Evolutionary conservation across 2,113 vertebrate species (phyloP).

Genomic region (Onychostruthus taczanowskii): DNA sequence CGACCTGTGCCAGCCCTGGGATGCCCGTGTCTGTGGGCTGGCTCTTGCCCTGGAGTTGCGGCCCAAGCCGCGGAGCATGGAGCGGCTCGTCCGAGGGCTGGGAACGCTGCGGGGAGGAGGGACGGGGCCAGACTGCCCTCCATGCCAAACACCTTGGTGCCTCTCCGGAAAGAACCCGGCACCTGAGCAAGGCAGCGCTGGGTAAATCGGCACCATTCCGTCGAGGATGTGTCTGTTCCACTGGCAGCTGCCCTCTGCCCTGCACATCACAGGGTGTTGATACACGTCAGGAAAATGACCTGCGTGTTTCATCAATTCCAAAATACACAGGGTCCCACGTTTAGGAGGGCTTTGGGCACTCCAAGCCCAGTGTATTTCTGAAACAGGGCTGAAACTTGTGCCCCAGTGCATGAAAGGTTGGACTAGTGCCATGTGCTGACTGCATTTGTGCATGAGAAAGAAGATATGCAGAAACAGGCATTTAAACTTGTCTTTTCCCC

Average conservation of each 20-base stretch:
- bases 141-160: fast-evolving
- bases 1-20: no score
- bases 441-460: background rate
- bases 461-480: fast-evolving
- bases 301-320: background rate
- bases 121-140: background rate
- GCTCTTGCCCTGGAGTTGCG: background rate
- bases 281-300: fast-evolving
- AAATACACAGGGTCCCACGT: fast-evolving
- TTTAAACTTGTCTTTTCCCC: background rate
- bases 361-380: background rate
- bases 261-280: fast-evolving
- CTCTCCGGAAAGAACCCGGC: fast-evolving
- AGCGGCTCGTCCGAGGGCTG: background rate
- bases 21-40: no score
- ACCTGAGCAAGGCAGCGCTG: fast-evolving
- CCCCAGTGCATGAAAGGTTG: fast-evolving
- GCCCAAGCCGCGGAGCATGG: background rate
- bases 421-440: fast-evolving
- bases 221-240: fast-evolving
- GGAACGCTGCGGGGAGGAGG: background rate
- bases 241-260: background rate
- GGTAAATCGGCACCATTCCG: fast-evolving
- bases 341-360: background rate
- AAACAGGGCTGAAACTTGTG: background rate